phyloP scores from a whole-genome alignment of 2,797 vertebrate species.

The Diceros bicornis region DNA sequence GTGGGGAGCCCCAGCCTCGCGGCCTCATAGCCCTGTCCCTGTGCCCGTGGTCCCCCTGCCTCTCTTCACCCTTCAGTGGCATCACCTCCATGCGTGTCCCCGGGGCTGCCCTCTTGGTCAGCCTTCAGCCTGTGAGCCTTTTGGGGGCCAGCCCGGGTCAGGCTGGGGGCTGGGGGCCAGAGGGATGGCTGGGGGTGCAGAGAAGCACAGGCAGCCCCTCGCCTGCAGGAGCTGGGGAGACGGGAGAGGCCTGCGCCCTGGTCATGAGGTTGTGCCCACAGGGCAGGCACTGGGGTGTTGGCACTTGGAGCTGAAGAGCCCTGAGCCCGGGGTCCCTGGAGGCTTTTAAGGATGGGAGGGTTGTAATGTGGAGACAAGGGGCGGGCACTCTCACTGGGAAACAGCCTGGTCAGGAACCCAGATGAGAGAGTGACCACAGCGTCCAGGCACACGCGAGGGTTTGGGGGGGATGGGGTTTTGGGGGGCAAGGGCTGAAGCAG shows the following conservation, averaged over 20 bases:
- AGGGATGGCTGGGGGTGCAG: not conserved
- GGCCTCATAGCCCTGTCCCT: not conserved
- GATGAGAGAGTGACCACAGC: not conserved
- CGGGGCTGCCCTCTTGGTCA: not conserved
- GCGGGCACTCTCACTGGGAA: not conserved
- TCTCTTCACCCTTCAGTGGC: accelerated
- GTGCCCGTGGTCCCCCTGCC: not conserved
- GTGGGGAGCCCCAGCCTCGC: accelerated
- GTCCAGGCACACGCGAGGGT: accelerated
- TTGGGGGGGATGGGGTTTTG: not conserved
- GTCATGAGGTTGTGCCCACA: no score
- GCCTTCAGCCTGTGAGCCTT: not conserved
- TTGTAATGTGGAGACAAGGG: not conserved
- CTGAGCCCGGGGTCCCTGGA: not conserved
- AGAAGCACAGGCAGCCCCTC: not conserved
- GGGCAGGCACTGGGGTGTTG: not conserved
- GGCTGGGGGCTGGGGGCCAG: not conserved
- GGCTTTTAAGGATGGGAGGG: not conserved
- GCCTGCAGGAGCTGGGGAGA: not conserved
- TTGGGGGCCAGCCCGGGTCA: not conserved
- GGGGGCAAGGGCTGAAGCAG: not conserved
- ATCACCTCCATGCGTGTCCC: not conserved
- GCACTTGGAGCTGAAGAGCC: not conserved
- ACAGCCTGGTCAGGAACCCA: not conserved
- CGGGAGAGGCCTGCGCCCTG: not conserved